A percentile compares a stretch with the other conserved stretches of the same genome.
phyloP scores from a whole-genome alignment of 35 echinoderm and acorn worm species.

The Amphiura filiformis region DNA sequence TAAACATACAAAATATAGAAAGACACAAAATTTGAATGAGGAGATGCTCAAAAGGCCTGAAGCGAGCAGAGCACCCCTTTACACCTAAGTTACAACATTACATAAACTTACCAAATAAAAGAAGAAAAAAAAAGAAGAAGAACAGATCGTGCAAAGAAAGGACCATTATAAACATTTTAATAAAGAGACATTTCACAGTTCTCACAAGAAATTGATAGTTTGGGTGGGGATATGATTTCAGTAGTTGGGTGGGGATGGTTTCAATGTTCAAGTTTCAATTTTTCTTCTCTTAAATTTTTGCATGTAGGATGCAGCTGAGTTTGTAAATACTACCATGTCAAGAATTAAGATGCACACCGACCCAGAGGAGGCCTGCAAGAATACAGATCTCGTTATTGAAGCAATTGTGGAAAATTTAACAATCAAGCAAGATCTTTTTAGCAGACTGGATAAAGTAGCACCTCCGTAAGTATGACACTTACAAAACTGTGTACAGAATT shows the following conservation, averaged over 20 bases:
- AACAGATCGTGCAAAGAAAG: neutral
- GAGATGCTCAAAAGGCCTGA: too few species aligned
- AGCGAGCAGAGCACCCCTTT: too few species aligned
- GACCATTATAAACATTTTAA: neutral
- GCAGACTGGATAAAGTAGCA: conserved; percentile 81
- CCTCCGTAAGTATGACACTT: conserved; percentile 80
- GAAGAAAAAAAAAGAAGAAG: neutral
- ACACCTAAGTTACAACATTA: neutral
- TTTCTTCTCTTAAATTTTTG: conserved; percentile 10
- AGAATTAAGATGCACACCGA: conserved; percentile 64
- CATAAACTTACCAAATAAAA: too few species aligned
- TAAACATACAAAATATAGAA: too few species aligned
- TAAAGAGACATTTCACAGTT: neutral
- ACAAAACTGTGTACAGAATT: too few species aligned
- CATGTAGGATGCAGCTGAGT: conserved; percentile 66
- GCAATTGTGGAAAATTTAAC: conserved; percentile 92
- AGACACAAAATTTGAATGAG: too few species aligned
- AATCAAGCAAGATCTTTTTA: conserved; percentile 83
- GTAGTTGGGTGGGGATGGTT: neutral
- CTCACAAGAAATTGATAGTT: too few species aligned
- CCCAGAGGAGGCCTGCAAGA: conserved; percentile 49
- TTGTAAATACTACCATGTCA: conserved; percentile 54
- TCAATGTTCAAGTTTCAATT: neutral
- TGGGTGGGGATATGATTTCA: neutral
- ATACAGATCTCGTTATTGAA: conserved; percentile 82